A percentile compares a stretch with the other conserved stretches of the same genome.
Evolutionary conservation across 2,113 vertebrate genomes (phyloP).

Genomic region (Cynopterus brachyotis): DNA sequence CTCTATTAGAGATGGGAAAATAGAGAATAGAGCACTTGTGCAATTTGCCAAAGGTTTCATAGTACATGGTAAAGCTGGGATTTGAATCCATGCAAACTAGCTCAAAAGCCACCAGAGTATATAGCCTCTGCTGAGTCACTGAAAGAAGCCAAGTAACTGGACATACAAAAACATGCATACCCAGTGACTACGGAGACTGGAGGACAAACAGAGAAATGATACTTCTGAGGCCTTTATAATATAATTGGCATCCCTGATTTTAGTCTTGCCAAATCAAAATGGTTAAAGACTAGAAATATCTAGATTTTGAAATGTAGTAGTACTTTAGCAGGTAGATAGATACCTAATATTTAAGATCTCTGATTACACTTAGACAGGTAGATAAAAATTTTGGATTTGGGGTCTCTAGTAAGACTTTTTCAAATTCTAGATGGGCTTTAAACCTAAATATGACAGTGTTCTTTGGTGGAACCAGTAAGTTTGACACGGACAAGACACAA

Average conservation of each 20-base stretch:
- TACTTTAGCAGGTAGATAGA: neutral
- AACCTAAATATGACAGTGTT: neutral
- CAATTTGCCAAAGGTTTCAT: neutral
- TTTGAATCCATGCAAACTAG: neutral
- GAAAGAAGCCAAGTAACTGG: neutral
- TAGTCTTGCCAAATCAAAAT: neutral
- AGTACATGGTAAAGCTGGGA: neutral
- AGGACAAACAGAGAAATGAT: neutral
- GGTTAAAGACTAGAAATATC: neutral
- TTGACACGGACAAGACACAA: neutral
- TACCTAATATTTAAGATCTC: neutral
- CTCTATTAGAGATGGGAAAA: neutral
- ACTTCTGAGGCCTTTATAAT: neutral
- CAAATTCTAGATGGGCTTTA: neutral
- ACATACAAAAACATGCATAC: neutral
- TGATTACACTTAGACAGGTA: neutral
- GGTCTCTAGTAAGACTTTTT: neutral
- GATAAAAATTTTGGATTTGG: neutral
- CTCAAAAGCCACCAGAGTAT: no score
- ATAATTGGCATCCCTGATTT: neutral
- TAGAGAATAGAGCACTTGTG: neutral
- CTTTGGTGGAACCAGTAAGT: neutral
- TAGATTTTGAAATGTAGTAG: neutral
- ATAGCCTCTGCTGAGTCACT: neutral
- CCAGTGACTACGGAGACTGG: neutral